Base-by-base conservation (phyloP, 1,140 invertebrate genomes). In the Calephelis nemesis region DNA sequence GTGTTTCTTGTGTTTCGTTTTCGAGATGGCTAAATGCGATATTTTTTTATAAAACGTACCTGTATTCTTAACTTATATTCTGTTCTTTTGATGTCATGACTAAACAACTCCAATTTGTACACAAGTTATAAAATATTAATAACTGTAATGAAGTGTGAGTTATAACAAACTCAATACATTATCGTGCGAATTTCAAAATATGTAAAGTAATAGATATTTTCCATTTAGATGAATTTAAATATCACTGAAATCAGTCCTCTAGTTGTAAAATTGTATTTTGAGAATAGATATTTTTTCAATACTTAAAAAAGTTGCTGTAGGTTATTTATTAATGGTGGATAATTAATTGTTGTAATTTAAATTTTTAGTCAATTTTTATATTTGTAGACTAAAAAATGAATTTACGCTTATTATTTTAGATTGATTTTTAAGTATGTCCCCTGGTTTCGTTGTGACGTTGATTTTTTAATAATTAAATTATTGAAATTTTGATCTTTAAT, bases 341-440 rank as follows among this genome's bases (percentile, higher is more conserved):
- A 52, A 65, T 42, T 50, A 42, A 65, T 15, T 50, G 64, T 65
- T 54, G 40, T 65, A 50, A 54, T 65, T 19, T 63, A 65, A 65
- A 65, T 65, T 66, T 66, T 66, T 58, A 52, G 52, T 58, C 52
- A 58, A 66, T 52, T 54, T 66, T 66, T 66, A 66, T 66, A 66
- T 66, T 66, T 66, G 42, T 47, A 66, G 64, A 66, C 42, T 40
- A 66, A 66, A 54, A 54, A 65, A 50, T 39, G 60, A 72, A 64
- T 72, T 39, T 69, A 66, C 52, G 52, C 42, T 58, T 47, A 39
- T 45, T 66, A 62, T 63, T 62, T 69, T 72, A 63, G 71, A 45
- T 66, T 69, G 47, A 58, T 54, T 69, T 66, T 7, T 52, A 66
- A 13, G 50, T 66, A 10, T 52, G 48, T 11, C 50, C 52, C 64